These are phyloP conservation scores for Apodemus sylvaticus DNA, from an alignment of 2,113 vertebrate species.

Conservation along the genomic window DNA sequence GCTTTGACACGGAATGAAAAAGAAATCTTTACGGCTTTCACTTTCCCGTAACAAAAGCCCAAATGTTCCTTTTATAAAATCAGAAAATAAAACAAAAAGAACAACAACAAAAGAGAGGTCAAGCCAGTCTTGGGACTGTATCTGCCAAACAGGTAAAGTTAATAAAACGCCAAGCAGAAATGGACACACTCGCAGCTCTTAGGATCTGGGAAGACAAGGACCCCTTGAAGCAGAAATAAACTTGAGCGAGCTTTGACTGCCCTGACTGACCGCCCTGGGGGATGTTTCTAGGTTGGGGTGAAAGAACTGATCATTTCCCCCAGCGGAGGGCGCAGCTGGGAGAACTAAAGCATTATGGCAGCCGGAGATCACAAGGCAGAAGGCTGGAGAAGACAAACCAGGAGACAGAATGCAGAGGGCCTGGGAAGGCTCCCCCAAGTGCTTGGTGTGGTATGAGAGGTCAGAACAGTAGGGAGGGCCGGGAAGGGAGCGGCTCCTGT, in stretches of 20 bases:
- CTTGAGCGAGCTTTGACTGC: not conserved
- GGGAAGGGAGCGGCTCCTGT: not conserved
- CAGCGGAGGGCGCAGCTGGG: not conserved
- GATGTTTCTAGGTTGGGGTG: not conserved
- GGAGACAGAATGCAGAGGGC: not conserved
- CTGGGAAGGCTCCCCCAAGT: not conserved
- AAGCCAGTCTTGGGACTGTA: not conserved
- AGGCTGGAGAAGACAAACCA: not conserved
- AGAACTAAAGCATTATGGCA: not conserved
- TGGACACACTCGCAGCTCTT: not conserved
- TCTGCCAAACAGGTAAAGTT: too few relatives aligned
- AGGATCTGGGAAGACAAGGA: not conserved
- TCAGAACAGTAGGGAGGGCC: not conserved
- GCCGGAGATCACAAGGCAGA: not conserved
- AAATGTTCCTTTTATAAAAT: slow-evolving; percentile 35
- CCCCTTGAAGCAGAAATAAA: not conserved
- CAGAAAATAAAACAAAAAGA: not conserved
- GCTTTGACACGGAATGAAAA: not conserved
- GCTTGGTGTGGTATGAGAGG: not conserved
- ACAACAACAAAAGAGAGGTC: not conserved
- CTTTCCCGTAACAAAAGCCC: not conserved
- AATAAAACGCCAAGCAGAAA: not conserved
- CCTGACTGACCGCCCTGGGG: not conserved
- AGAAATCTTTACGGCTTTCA: not conserved
- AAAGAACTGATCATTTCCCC: not conserved